A percentile compares a stretch with the other conserved stretches of the same genome.
These are phyloP conservation scores for Carcharodon carcharias DNA, from an alignment of 2,797 vertebrate species.

Conservation along the genomic window DNA sequence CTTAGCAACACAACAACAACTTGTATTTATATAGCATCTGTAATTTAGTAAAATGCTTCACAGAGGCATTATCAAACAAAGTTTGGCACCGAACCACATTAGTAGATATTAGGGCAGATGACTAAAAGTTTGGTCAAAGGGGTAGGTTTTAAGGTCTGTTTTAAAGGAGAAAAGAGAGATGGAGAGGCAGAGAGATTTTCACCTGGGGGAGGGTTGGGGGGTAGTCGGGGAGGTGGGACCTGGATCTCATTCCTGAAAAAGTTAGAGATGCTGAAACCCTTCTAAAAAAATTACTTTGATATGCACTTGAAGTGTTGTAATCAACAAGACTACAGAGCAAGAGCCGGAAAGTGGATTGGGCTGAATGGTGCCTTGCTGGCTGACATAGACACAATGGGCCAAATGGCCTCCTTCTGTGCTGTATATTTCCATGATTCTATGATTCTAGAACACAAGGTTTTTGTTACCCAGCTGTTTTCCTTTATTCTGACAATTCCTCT, in stretches of 20 bases:
- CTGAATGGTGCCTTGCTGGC: background rate
- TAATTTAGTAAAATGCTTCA: background rate
- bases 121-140: background rate
- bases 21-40: background rate
- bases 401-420: background rate
- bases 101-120: too few species aligned
- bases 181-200: background rate
- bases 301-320: too few species aligned
- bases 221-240: background rate
- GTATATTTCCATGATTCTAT: background rate
- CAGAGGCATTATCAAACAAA: background rate
- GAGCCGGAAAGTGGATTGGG: too few species aligned
- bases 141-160: background rate
- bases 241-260: too few species aligned
- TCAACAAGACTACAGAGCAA: too few species aligned
- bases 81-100: background rate
- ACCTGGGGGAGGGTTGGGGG: too few species aligned
- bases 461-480: background rate
- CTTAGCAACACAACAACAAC: background rate
- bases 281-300: too few species aligned
- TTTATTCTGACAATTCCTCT: background rate
- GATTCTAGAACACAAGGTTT: background rate
- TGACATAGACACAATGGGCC: background rate
- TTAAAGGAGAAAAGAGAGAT: background rate
- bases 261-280: too few species aligned